Conservation (phyloP, 2,113 vertebrate species). For the Genyomyrus donnyi region DNA sequence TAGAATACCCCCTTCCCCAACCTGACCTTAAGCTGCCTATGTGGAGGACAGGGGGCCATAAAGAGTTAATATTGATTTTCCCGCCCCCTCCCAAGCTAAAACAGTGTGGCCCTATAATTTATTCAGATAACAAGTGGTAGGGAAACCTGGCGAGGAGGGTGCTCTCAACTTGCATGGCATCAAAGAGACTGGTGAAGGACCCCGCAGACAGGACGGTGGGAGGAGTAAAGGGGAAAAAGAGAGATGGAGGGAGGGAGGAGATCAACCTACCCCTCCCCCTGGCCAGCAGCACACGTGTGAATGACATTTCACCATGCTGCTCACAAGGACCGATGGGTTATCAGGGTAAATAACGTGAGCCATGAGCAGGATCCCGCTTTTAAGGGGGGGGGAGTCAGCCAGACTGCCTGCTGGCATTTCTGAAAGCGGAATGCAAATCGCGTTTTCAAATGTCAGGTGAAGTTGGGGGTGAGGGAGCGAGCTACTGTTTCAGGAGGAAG, state of each 20-base stretch:
- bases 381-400: neutral
- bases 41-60: slow-evolving; percentile 2
- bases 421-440: neutral
- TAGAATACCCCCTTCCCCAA: neutral
- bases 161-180: neutral
- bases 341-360: neutral
- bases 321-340: neutral
- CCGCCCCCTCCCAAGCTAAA: slow-evolving; percentile 17
- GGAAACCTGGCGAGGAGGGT: neutral
- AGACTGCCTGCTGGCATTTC: neutral
- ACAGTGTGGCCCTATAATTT: slow-evolving; percentile 29
- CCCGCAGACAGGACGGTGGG: neutral
- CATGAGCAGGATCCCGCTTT: neutral
- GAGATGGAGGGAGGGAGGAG: neutral
- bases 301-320: neutral
- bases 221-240: neutral
- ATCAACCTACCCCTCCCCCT: neutral
- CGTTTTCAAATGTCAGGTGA: neutral
- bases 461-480: neutral
- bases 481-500: neutral
- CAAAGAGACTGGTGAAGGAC: slow-evolving; percentile 14
- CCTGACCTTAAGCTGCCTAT: neutral
- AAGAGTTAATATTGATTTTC: slow-evolving; percentile 17
- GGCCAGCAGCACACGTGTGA: neutral
- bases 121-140: slow-evolving; percentile 25